Conservation (phyloP, 2,797 vertebrate species). For the Hydrophis major region DNA sequence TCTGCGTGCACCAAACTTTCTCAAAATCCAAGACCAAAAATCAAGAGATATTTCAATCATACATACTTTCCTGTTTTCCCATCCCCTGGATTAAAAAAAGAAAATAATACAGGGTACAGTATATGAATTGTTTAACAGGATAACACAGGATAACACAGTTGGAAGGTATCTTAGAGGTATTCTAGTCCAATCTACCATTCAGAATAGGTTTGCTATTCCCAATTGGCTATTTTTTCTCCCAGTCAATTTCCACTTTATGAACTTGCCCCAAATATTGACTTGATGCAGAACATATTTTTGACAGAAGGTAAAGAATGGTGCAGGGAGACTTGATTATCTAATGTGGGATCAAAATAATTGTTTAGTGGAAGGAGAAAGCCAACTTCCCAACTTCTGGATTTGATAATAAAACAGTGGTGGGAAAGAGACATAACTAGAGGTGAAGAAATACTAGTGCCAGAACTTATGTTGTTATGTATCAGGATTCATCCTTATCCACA, state of each 20-base stretch:
- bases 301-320: background rate
- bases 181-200: background rate
- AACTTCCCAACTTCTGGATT: slow-evolving; percentile 7
- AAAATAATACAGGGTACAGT: background rate
- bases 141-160: background rate
- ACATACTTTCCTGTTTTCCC: background rate
- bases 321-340: background rate
- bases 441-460: background rate
- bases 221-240: background rate
- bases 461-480: background rate
- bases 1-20: background rate
- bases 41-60: background rate
- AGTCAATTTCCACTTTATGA: background rate
- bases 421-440: background rate
- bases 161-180: background rate
- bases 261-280: background rate
- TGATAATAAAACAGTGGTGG: slow-evolving; percentile 45
- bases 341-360: background rate
- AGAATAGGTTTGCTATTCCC: background rate
- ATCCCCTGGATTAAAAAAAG: background rate
- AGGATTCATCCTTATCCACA: background rate
- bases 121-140: background rate
- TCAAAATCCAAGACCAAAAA: background rate
- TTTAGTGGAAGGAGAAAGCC: background rate
- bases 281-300: background rate